phyloP scores from a whole-genome alignment of 2,888 invertebrate species.

The Heliconius ethilla region DNA sequence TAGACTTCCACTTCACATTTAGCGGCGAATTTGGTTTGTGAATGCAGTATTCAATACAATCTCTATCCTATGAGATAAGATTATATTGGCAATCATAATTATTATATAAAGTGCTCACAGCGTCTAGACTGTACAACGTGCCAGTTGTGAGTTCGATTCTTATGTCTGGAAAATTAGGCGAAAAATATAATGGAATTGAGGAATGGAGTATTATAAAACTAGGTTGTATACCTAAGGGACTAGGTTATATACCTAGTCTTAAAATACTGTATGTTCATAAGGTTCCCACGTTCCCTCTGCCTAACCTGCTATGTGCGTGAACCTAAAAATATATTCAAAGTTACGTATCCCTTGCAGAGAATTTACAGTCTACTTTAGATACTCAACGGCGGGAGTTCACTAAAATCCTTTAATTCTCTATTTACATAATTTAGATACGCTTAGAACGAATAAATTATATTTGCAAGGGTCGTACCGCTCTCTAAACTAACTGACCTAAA shows the following conservation, averaged over 20 bases:
- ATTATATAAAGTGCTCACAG: not conserved
- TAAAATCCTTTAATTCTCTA: constrained; percentile 20
- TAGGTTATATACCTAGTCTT: too few species aligned
- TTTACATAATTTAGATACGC: constrained; percentile 40
- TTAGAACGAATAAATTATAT: constrained; percentile 46
- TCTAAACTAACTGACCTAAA: constrained; percentile 20
- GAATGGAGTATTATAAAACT: too few species aligned
- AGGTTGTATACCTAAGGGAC: too few species aligned
- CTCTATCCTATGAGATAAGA: not conserved
- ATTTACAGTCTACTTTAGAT: constrained; percentile 3
- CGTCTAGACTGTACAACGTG: too few species aligned
- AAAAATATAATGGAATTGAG: too few species aligned
- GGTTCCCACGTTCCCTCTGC: too few species aligned
- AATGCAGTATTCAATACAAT: not conserved
- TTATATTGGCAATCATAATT: not conserved
- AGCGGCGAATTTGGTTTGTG: not conserved
- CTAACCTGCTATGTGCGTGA: too few species aligned
- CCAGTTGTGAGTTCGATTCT: too few species aligned
- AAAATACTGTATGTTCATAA: too few species aligned
- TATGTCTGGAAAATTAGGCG: too few species aligned
- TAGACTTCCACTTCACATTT: not conserved
- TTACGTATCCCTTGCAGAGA: not conserved
- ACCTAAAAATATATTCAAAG: not conserved
- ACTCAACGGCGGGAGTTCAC: not conserved
- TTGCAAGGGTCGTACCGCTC: constrained; percentile 42